These are phyloP conservation scores for Pterostichus niger DNA, from an alignment of 2,888 invertebrate genomes.

Conservation along the genomic window DNA sequence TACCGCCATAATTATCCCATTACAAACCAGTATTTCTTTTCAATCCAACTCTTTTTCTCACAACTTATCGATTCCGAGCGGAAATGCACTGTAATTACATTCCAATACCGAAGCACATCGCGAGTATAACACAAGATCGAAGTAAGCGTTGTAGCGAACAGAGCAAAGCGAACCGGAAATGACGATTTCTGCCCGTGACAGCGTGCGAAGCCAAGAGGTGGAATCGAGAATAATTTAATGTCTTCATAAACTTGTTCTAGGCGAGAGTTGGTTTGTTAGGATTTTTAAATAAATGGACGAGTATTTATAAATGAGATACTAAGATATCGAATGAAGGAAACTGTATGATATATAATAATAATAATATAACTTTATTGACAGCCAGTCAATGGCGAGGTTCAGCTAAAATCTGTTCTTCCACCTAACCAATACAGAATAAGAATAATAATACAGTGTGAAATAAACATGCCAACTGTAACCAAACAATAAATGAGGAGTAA, in stretches of 20 bases:
- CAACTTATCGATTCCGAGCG: constrained; percentile 23
- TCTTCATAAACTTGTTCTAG: constrained; percentile 58
- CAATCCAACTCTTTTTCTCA: constrained; percentile 17
- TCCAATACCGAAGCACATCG: neutral
- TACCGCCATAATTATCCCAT: constrained; percentile 20
- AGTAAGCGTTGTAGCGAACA: neutral
- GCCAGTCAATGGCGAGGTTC: too few relatives aligned
- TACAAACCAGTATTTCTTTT: constrained; percentile 27
- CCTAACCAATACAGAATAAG: too few relatives aligned
- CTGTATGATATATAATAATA: too few relatives aligned
- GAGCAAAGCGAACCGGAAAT: constrained; percentile 49
- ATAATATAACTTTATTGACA: too few relatives aligned
- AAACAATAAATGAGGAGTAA: too few relatives aligned
- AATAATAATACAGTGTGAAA: too few relatives aligned
- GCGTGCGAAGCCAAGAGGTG: constrained; percentile 27
- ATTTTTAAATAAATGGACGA: constrained; percentile 33
- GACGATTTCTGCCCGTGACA: constrained; percentile 29
- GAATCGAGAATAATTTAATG: constrained; percentile 54
- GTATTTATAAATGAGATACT: constrained; percentile 17
- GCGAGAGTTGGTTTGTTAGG: constrained; percentile 1
- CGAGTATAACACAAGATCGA: constrained; percentile 13
- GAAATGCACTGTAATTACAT: constrained; percentile 33
- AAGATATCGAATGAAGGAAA: too few relatives aligned
- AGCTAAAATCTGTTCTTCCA: too few relatives aligned
- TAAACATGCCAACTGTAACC: too few relatives aligned